These are phyloP conservation scores for Cephus nigrinus DNA, from an alignment of 2,888 invertebrate species.

Conservation along the genomic window DNA sequence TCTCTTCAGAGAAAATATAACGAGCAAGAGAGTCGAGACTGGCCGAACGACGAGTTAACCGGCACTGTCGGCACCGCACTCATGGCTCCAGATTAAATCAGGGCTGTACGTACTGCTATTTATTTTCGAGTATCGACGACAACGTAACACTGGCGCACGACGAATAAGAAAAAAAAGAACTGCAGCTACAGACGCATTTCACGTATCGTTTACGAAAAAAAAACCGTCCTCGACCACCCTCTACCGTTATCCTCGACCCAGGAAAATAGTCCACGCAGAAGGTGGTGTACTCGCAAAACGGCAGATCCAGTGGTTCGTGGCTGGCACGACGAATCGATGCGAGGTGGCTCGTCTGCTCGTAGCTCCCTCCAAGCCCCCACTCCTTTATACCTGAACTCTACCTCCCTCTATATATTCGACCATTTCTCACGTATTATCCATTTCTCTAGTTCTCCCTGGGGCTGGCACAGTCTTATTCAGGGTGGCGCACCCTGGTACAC, in stretches of 20 bases:
- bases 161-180: background rate
- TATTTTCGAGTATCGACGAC: background rate
- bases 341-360: constrained; percentile 34
- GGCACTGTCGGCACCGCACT: background rate
- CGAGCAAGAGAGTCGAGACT: background rate
- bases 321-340: constrained; percentile 41
- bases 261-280: background rate
- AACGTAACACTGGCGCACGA: background rate
- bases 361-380: constrained; percentile 6
- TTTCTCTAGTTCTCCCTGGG: background rate
- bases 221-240: background rate
- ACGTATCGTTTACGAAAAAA: background rate
- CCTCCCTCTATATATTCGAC: background rate
- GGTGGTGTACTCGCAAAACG: background rate
- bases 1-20: background rate
- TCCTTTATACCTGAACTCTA: background rate
- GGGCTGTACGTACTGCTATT: background rate
- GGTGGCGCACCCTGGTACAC: background rate
- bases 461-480: background rate
- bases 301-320: background rate
- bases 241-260: background rate
- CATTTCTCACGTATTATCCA: background rate
- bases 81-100: background rate
- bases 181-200: background rate
- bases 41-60: background rate